Evolutionary conservation across 1,140 invertebrate genomes (phyloP).

Genomic region (Limonius californicus): DNA sequence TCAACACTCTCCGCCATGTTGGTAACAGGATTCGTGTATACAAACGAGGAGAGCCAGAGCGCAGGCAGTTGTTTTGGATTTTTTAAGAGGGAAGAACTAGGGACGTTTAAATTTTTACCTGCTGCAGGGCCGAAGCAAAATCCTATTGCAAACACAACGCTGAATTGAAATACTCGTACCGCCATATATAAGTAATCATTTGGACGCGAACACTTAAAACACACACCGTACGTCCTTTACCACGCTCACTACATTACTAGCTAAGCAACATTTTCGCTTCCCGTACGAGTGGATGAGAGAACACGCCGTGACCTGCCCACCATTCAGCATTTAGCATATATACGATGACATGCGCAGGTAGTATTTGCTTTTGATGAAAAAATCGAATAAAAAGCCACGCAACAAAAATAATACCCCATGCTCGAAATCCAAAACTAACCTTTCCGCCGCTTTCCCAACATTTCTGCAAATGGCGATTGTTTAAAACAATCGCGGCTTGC

Average conservation of each 20-base stretch:
- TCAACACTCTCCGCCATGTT: slow-evolving; percentile 22
- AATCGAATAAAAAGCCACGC: neutral
- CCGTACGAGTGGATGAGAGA: neutral
- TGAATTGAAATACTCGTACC: slow-evolving; percentile 35
- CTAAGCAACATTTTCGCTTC: neutral
- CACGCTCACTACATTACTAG: slow-evolving; percentile 1
- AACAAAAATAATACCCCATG: too few species aligned
- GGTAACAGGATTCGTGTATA: slow-evolving; percentile 18
- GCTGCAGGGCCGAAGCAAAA: slow-evolving; percentile 25
- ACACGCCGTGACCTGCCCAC: slow-evolving; percentile 11
- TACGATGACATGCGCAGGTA: slow-evolving; percentile 21
- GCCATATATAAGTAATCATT: slow-evolving; percentile 39
- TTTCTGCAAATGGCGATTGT: too few species aligned
- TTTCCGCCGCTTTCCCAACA: too few species aligned
- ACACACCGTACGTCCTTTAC: slow-evolving; percentile 8
- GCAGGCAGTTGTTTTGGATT: slow-evolving; percentile 15
- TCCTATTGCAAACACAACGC: slow-evolving; percentile 38
- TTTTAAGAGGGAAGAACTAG: slow-evolving; percentile 7
- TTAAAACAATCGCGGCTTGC: too few species aligned
- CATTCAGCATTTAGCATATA: slow-evolving; percentile 22
- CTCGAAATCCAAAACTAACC: too few species aligned
- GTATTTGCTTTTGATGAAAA: neutral
- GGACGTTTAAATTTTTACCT: slow-evolving; percentile 25
- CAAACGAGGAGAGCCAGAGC: slow-evolving; percentile 14
- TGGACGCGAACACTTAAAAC: slow-evolving; percentile 22